Conservation (phyloP, 1,140 invertebrate species). For the Oedothorax gibbosus region DNA sequence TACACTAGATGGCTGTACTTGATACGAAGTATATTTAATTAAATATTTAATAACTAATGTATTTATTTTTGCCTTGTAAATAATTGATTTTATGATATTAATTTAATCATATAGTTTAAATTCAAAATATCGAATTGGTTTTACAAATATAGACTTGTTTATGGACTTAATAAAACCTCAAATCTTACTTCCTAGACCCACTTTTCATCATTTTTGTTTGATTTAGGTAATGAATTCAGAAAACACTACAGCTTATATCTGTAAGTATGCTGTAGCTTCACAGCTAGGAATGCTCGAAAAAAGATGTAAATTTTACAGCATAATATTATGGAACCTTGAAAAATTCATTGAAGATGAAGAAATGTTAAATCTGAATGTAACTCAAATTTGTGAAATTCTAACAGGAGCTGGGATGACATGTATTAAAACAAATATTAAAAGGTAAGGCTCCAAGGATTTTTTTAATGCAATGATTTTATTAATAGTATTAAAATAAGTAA, state of each 20-base stretch:
- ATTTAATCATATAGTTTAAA: too few species aligned
- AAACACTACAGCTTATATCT: background rate
- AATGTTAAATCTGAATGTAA: slow-evolving; percentile 2
- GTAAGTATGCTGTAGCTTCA: background rate
- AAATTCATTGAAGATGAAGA: background rate
- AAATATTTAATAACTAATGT: too few species aligned
- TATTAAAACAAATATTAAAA: background rate
- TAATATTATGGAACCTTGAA: slow-evolving; percentile 22
- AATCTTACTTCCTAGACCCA: background rate
- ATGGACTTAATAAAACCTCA: too few species aligned
- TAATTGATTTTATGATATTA: too few species aligned
- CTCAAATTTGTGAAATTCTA: slow-evolving; percentile 25
- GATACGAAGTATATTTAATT: too few species aligned
- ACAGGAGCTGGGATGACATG: background rate
- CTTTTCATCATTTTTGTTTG: background rate
- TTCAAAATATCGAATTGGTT: too few species aligned
- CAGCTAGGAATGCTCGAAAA: background rate
- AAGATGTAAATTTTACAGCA: background rate
- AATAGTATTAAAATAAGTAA: too few species aligned
- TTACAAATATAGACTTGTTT: too few species aligned
- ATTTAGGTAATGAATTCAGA: slow-evolving; percentile 6
- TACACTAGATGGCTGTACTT: too few species aligned
- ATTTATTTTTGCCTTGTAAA: too few species aligned
- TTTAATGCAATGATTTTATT: too few species aligned
- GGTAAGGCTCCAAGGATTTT: background rate